A percentile compares a stretch with the other conserved stretches of the same genome.
phyloP scores from a whole-genome alignment of 1,140 invertebrate genomes.

The Oedothorax gibbosus region DNA sequence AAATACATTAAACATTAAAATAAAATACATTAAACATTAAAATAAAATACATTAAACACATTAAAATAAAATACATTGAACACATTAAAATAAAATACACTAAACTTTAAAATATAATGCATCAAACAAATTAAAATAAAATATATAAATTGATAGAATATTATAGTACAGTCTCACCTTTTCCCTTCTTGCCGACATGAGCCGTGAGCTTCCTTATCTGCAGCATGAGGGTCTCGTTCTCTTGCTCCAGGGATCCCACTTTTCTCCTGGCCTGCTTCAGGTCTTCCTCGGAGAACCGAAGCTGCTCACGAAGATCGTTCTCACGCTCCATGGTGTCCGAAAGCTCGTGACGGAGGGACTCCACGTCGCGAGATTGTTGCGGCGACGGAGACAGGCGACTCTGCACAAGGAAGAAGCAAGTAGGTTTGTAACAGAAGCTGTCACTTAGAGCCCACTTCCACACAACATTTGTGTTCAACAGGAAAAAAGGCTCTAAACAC shows the following conservation, averaged over 20 bases:
- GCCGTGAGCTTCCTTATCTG: conserved; percentile 93
- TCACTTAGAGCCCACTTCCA: too few species aligned
- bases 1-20: too few species aligned
- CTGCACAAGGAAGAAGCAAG: neutral
- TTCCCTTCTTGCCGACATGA: conserved; percentile 64
- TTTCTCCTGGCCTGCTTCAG: conserved; percentile 86
- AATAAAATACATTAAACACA: too few species aligned
- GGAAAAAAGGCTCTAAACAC: too few species aligned
- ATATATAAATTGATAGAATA: neutral
- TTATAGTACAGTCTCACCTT: conserved; percentile 8
- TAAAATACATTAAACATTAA: too few species aligned
- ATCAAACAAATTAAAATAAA: too few species aligned
- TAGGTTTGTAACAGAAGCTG: too few species aligned
- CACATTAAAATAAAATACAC: too few species aligned
- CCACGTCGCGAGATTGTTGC: conserved; percentile 66
- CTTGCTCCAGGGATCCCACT: conserved; percentile 87
- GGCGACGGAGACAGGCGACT: conserved; percentile 44
- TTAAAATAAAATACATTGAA: too few species aligned
- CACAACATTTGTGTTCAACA: too few species aligned
- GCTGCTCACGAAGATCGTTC: conserved; percentile 89
- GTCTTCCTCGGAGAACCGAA: conserved; percentile 91
- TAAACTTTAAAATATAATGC: too few species aligned
- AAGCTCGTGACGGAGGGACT: conserved; percentile 84
- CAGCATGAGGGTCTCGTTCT: conserved; percentile 90
- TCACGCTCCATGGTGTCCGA: conserved; percentile 92